These are phyloP conservation scores for Eidolon helvum DNA, from an alignment of 2,113 vertebrate species.

Conservation along the genomic window DNA sequence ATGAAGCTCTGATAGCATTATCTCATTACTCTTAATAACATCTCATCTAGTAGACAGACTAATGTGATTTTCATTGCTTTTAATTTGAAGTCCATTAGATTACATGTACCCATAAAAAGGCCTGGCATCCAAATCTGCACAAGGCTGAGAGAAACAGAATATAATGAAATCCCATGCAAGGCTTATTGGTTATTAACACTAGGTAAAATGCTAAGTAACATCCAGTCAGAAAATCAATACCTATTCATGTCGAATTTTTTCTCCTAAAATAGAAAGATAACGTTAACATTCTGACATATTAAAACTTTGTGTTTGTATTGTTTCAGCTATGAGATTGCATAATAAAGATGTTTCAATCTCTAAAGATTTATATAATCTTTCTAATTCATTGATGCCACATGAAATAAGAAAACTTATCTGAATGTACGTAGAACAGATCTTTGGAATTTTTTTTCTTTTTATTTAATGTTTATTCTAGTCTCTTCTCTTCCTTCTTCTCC, in stretches of 20 bases:
- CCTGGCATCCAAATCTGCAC: not conserved
- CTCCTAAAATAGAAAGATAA: conserved; percentile 30
- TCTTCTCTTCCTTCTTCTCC: not conserved
- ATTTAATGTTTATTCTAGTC: not conserved
- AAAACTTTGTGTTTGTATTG: conserved; percentile 1
- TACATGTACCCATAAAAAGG: conserved; percentile 21
- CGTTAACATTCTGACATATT: conserved; percentile 58
- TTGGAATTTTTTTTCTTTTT: not conserved
- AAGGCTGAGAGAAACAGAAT: conserved; percentile 11
- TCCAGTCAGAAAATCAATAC: conserved; percentile 47
- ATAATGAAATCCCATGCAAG: not conserved
- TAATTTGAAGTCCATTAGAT: conserved; percentile 72
- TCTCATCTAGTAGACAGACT: conserved; percentile 47
- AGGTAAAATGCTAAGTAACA: conserved; percentile 48
- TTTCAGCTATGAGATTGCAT: not conserved
- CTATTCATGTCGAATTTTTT: conserved; percentile 25
- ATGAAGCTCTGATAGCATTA: conserved; percentile 44
- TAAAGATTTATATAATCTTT: not conserved
- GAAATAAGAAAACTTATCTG: not conserved
- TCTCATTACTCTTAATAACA: conserved; percentile 62
- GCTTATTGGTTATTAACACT: conserved; percentile 52
- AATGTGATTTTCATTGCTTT: conserved; percentile 68
- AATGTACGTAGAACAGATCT: not conserved
- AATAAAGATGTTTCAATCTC: not conserved
- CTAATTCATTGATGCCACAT: not conserved